Base-by-base conservation (phyloP, 2,797 vertebrate species). In the Lithobates pipiens region DNA sequence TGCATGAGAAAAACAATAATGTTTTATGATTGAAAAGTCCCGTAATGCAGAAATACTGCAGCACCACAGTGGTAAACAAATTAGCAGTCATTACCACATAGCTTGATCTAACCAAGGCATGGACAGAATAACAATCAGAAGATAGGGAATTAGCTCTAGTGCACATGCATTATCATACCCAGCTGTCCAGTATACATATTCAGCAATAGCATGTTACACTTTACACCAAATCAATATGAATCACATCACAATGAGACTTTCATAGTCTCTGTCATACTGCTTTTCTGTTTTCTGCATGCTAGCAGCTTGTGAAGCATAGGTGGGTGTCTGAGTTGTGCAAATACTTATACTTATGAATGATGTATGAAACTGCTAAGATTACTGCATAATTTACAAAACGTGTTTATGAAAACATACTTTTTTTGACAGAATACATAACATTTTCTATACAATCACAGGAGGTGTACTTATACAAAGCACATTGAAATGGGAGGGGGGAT, bases 41-140 rank as follows among this genome's bases (percentile, higher is more conserved):
- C 0, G 25, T 84, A 54, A 67, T 80, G 2, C 18, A 69, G 23
- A 5, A 7, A 0, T 39, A 15, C 1, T 8, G 32, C 27, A 16
- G 1, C 0, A 9, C 46, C 11, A 21, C 76, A 65, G 25, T 73
- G 10, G 71, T 68, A 85, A 85, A 85, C 77, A 85, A 80, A 85
- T 85, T 85, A 85, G 84, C 32, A 80, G 71, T 80, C 84, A 85
- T 80, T 80, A 50, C 71, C 77, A 80, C 57, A 61, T 67, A 75
- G 77, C 39, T 61, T 80, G 61, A 54, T 80, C 71, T 85, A 54
- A 61, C 61, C 77, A 85, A 57, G 10, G 18, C 77, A 85, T 76
- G 71, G 63, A 13, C 71, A 75, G 77, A 80, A 85, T 80, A 61
- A 36, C 73, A 85, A 80, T 80, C 32, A 65, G 57, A 21, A 42